Percentiles rank a stretch among this genome's conserved stretches.
Conservation (phyloP, 1,140 invertebrate genomes). For the Grapholita molesta region DNA sequence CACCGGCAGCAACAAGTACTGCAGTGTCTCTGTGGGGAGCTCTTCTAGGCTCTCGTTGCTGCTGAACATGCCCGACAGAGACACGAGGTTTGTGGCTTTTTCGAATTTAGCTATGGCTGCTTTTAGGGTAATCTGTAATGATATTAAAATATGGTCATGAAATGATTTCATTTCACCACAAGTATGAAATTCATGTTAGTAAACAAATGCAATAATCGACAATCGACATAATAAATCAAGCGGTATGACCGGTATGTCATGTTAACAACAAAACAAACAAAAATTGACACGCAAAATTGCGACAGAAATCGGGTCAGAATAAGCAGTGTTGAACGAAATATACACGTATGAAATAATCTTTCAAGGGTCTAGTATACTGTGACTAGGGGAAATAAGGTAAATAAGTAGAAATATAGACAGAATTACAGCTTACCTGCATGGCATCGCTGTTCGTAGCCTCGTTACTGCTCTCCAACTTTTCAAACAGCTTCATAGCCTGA, state of each 20-base stretch:
- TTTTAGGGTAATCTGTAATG: slow-evolving; percentile 82
- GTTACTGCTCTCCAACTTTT: slow-evolving; percentile 58
- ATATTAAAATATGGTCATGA: too few relatives aligned
- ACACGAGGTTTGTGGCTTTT: slow-evolving; percentile 87
- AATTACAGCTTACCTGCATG: slow-evolving; percentile 52
- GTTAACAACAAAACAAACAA: not conserved
- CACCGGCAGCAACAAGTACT: slow-evolving; percentile 90
- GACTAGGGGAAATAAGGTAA: not conserved
- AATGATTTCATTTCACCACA: too few relatives aligned
- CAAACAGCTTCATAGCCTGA: slow-evolving; percentile 60
- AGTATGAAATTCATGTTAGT: too few relatives aligned
- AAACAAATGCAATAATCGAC: too few relatives aligned
- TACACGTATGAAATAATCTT: not conserved
- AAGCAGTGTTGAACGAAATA: not conserved
- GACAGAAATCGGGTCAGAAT: not conserved
- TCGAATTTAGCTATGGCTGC: slow-evolving; percentile 86
- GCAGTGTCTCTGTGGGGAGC: slow-evolving; percentile 89
- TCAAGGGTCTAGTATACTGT: not conserved
- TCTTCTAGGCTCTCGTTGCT: slow-evolving; percentile 93
- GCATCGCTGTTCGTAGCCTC: slow-evolving; percentile 64
- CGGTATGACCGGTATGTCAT: too few relatives aligned
- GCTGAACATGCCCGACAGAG: slow-evolving; percentile 90
- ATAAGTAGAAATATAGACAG: not conserved
- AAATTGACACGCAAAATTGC: not conserved
- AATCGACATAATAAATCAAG: not conserved